phyloP scores from a whole-genome alignment of 1,140 invertebrate species.

The Drosophila quadrilineata region DNA sequence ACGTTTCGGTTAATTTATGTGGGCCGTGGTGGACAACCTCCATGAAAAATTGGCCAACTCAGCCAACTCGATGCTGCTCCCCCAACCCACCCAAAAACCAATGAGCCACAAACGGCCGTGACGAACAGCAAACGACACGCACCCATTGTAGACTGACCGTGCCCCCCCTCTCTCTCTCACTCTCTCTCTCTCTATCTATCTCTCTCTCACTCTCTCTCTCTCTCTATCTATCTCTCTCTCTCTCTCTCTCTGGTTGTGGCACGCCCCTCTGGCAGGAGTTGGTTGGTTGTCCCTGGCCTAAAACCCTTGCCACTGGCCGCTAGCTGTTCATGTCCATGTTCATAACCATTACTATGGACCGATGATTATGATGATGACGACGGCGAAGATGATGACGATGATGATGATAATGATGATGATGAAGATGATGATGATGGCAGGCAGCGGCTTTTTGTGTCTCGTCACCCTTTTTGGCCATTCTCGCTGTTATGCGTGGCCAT shows the following conservation, averaged over 20 bases:
- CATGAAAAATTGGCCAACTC: constrained; percentile 68
- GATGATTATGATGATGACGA: constrained; percentile 16
- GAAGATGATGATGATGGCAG: constrained; percentile 14
- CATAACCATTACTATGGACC: constrained; percentile 28
- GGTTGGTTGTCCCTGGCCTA: too few species aligned
- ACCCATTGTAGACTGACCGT: constrained; percentile 6
- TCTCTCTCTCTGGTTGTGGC: too few species aligned
- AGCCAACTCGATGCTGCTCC: constrained; percentile 1
- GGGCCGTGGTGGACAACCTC: constrained; percentile 26
- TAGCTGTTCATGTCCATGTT: constrained; percentile 13
- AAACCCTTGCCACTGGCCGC: too few species aligned
- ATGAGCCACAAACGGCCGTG: constrained; percentile 76
- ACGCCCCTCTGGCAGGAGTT: too few species aligned
- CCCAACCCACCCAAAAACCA: constrained; percentile 31
- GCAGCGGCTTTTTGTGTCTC: constrained; percentile 65
- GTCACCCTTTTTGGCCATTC: constrained; percentile 58
- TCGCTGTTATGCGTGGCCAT: background rate
- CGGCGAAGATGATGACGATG: too few species aligned
- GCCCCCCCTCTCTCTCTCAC: background rate
- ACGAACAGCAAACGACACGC: constrained; percentile 47
- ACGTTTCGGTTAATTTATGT: constrained; percentile 78
- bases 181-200: too few species aligned
- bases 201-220: background rate
- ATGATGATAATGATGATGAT: constrained; percentile 14
- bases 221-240: too few species aligned